These are phyloP conservation scores for Montipora cactus DNA, from an alignment of 64 coral and sea anemone species.

Conservation along the genomic window DNA sequence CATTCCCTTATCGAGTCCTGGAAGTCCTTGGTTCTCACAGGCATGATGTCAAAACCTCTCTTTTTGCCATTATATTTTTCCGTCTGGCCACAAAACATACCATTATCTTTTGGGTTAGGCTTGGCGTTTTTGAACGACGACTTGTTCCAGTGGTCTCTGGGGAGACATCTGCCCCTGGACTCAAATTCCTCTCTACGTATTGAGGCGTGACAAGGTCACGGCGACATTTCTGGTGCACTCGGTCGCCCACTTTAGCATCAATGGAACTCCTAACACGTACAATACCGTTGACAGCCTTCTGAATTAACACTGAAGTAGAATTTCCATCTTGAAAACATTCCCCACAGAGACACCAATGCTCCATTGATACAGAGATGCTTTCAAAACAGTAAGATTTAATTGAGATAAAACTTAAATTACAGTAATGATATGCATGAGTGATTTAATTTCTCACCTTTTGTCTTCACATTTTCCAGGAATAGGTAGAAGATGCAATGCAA, in stretches of 20 bases:
- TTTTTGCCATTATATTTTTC: conserved; percentile 25
- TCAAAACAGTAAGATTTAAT: no score
- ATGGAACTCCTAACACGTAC: neutral
- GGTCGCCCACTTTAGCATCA: neutral
- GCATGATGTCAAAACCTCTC: conserved; percentile 34
- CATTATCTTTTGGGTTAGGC: conserved; percentile 11
- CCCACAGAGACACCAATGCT: no score
- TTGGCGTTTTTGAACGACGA: neutral
- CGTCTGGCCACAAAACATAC: conserved; percentile 34
- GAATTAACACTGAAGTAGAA: no score
- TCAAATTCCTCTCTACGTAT: conserved; percentile 3
- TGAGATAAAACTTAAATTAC: no score
- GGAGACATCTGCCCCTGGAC: no score
- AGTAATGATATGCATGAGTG: no score
- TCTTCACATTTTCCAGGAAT: no score
- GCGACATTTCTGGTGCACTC: no score
- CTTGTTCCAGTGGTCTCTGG: neutral
- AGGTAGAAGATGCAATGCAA: no score
- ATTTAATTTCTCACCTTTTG: no score
- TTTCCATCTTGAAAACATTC: no score
- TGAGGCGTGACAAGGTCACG: conserved; percentile 2
- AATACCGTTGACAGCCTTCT: neutral
- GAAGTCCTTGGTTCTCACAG: conserved; percentile 51
- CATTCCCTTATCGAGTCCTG: conserved; percentile 3
- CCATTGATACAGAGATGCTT: no score